Base-by-base conservation (phyloP, 2,797 vertebrate species). In the Takifugu ocellatus region DNA sequence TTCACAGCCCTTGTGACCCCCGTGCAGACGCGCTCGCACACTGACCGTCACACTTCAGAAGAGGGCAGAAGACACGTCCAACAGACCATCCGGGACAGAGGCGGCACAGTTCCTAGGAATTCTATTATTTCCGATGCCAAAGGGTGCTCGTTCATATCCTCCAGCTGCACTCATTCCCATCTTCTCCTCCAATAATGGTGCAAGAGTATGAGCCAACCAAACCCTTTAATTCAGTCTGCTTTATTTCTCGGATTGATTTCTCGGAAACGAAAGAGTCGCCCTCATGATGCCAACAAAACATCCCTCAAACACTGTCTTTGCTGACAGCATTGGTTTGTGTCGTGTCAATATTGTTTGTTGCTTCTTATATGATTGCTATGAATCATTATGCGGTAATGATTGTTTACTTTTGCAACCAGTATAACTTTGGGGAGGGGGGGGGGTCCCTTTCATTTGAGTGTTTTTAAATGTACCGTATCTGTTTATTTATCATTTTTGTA, bases 1-100 rank as follows among this genome's bases (percentile, higher is more conserved):
- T 84, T 94, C 92, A 90, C 92, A 86, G 77, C 70, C 77, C 67
- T 87, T 81, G 83, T 89, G 88, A 89, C 89, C 80, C 79, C 47
- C 33, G 65, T 60, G 79, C 55, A 68, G 59, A 56, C 51, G 46
- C 42, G 53, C 67, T 31, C 55, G 26, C 42, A 61, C 66, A 59
- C 51, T 31, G 6, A 46, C n/a, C 6, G 1, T 8, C 44, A 46
- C 44, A 46, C 44, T 74, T 66, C 71, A 78, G 33, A 59, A 46
- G 42, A 78, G 45, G 56, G 66, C 63, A 55, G 52, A 74, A 57
- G 56, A 63, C 63, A 51, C 60, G 59, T n/a, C 44, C 59, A n/a
- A 59, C 45, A 39, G 53, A 44, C 54, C 76, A 74, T 77, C 59
- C 64, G 51, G 68, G 79, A 82, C 65, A 74, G 76, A 75, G 74